phyloP scores from a whole-genome alignment of 2,888 invertebrate genomes.

The Hipparchia semele region DNA sequence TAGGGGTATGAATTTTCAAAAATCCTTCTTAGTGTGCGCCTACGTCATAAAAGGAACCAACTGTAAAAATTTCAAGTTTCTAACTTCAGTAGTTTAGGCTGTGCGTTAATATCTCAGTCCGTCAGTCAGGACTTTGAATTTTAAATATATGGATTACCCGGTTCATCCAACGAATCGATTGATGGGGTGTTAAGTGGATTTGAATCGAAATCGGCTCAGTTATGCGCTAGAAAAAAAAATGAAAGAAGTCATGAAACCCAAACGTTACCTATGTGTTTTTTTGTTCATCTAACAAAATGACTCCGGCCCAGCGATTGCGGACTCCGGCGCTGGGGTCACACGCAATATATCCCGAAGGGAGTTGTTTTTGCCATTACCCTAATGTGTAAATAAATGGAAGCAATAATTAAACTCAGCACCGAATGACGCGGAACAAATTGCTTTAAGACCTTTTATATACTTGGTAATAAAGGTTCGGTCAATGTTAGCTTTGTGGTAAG shows the following conservation, averaged over 20 bases:
- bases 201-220: too few relatives aligned
- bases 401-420: conserved; percentile 75
- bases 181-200: too few relatives aligned
- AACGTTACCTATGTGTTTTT: background rate
- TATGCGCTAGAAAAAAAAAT: background rate
- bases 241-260: background rate
- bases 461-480: conserved; percentile 3
- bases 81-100: too few relatives aligned
- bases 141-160: too few relatives aligned
- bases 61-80: too few relatives aligned
- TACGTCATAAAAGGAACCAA: too few relatives aligned
- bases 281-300: conserved; percentile 40
- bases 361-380: conserved; percentile 75
- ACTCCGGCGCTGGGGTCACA: conserved; percentile 44
- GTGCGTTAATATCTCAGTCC: too few relatives aligned
- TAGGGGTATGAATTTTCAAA: too few relatives aligned
- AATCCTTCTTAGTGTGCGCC: too few relatives aligned
- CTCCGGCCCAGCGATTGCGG: conserved; percentile 23
- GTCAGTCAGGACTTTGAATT: too few relatives aligned
- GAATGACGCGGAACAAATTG: conserved; percentile 68
- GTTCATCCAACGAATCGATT: too few relatives aligned
- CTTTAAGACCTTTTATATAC: conserved; percentile 35
- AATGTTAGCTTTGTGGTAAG: background rate
- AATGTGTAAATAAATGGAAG: conserved; percentile 78
- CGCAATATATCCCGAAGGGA: conserved; percentile 72